Conservation (phyloP, 2,888 invertebrate species). For the Germaria angustata region DNA sequence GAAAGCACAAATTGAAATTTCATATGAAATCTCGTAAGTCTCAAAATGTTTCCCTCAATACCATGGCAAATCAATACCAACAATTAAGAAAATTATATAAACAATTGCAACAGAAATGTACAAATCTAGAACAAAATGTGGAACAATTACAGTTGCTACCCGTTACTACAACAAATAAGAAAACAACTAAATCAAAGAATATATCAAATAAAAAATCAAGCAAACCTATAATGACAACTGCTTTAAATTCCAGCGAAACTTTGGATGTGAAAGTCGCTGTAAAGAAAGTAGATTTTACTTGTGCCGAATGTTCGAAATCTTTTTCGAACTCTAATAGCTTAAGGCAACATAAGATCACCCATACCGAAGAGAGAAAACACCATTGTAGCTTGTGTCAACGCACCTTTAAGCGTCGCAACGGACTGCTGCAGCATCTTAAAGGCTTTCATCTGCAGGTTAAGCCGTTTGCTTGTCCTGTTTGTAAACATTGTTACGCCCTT, state of each 20-base stretch:
- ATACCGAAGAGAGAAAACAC: slow-evolving; percentile 75
- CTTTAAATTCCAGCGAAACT: not conserved
- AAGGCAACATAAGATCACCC: slow-evolving; percentile 78
- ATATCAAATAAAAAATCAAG: not conserved
- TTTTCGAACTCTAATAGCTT: slow-evolving; percentile 70
- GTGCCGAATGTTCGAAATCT: slow-evolving; percentile 66
- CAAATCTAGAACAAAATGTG: slow-evolving; percentile 63
- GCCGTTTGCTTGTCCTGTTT: slow-evolving; percentile 77
- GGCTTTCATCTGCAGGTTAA: slow-evolving; percentile 78
- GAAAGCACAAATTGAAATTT: slow-evolving; percentile 13
- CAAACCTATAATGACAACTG: not conserved
- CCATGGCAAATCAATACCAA: slow-evolving; percentile 59
- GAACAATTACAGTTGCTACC: slow-evolving; percentile 57
- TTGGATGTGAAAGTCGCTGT: not conserved
- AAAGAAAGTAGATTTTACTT: slow-evolving; percentile 45
- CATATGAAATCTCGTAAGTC: slow-evolving; percentile 23
- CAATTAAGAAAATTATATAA: slow-evolving; percentile 59
- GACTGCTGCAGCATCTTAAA: slow-evolving; percentile 78
- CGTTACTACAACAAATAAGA: not conserved
- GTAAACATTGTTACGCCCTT: slow-evolving; percentile 77
- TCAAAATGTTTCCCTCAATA: slow-evolving; percentile 53
- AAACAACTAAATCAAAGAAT: not conserved
- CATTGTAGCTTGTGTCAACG: slow-evolving; percentile 77
- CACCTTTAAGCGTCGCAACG: slow-evolving; percentile 77
- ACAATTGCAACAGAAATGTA: slow-evolving; percentile 58